Conservation (phyloP, 92 coral and sea anemone species). For the Porites lobata region DNA sequence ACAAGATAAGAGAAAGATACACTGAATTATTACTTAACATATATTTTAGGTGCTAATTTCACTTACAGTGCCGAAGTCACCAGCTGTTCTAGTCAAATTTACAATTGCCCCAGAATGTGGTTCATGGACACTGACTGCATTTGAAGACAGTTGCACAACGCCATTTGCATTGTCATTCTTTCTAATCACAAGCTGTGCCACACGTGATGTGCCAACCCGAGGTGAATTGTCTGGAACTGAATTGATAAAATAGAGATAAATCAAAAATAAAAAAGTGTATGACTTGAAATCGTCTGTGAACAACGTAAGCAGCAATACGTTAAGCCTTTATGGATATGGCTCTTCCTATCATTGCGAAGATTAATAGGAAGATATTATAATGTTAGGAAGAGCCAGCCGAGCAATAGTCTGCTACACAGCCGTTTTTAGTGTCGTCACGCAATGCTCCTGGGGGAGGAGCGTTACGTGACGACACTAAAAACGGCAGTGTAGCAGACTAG, state of each 20-base stretch:
- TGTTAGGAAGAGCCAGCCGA: too few relatives aligned
- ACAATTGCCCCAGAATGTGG: slow-evolving; percentile 79
- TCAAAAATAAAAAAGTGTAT: background rate
- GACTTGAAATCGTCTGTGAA: background rate
- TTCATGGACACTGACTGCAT: slow-evolving; percentile 82
- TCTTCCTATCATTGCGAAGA: too few relatives aligned
- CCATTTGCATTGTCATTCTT: slow-evolving; percentile 97
- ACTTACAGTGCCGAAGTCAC: slow-evolving; percentile 93
- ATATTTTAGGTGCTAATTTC: background rate
- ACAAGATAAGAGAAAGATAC: background rate
- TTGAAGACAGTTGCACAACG: slow-evolving; percentile 81
- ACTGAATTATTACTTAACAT: background rate
- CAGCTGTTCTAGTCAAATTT: slow-evolving; percentile 84
- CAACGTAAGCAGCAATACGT: too few relatives aligned
- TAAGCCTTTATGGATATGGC: too few relatives aligned
- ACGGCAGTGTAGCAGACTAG: too few relatives aligned
- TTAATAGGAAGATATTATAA: too few relatives aligned
- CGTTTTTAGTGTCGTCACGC: too few relatives aligned
- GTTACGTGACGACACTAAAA: too few relatives aligned
- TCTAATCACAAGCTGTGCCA: slow-evolving; percentile 75
- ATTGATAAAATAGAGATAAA: background rate
- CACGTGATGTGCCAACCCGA: slow-evolving; percentile 76
- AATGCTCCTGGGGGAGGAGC: too few relatives aligned
- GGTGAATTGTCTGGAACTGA: slow-evolving; percentile 87
- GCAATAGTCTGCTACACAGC: too few relatives aligned